Evolutionary conservation across 2,113 vertebrate species (phyloP).

Genomic region (Tetrax tetrax): DNA sequence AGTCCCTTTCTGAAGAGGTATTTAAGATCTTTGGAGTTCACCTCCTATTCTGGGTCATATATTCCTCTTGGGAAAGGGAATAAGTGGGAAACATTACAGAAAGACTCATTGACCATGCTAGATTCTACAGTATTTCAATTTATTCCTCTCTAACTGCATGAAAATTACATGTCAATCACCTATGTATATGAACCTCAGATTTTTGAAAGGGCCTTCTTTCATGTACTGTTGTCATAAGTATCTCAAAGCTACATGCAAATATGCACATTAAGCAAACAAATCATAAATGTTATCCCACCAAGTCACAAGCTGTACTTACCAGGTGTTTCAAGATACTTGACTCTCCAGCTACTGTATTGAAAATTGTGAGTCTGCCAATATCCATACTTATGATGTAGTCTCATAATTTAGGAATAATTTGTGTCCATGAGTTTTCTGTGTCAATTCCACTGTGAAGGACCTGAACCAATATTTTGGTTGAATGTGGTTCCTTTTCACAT

Average conservation of each 20-base stretch:
- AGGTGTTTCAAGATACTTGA: background rate
- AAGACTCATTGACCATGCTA: background rate
- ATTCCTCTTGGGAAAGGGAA: background rate
- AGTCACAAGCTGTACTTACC: background rate
- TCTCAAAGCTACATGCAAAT: background rate
- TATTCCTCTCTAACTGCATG: background rate
- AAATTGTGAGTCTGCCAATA: background rate
- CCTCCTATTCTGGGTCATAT: background rate
- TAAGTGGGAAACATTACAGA: background rate
- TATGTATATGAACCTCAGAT: background rate
- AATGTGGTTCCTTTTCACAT: background rate
- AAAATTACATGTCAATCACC: background rate
- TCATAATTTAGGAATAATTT: background rate
- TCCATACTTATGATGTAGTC: background rate
- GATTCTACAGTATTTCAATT: background rate
- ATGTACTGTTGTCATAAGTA: background rate
- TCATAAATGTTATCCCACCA: background rate
- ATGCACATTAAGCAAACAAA: background rate
- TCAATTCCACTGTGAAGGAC: background rate
- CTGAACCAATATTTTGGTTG: slow-evolving; percentile 46
- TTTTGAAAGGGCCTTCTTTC: background rate
- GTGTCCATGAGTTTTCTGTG: background rate
- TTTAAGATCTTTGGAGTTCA: background rate
- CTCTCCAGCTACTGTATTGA: background rate
- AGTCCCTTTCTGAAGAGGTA: background rate